phyloP scores from a whole-genome alignment of 2,797 vertebrate species.

The Trematomus bernacchii region DNA sequence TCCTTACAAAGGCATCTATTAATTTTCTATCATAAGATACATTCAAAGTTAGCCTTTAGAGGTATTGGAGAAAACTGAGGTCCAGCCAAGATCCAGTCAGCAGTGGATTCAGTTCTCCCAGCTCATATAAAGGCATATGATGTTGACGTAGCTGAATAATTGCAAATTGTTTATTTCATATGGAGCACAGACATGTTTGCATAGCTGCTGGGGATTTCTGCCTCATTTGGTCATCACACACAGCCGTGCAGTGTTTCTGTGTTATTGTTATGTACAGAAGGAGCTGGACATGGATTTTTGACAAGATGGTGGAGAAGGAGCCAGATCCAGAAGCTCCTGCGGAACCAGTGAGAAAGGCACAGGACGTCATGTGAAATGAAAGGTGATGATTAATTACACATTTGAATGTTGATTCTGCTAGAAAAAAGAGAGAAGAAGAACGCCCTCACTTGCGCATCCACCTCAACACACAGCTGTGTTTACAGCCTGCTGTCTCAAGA shows the following conservation, averaged over 20 bases:
- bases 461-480: constrained; percentile 74
- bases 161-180: constrained; percentile 77
- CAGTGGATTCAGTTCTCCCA: constrained; percentile 33
- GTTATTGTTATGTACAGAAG: constrained; percentile 56
- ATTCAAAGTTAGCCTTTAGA: neutral
- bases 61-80: constrained; percentile 1
- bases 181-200: constrained; percentile 76
- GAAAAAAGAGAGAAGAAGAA: constrained; percentile 8
- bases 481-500: constrained; percentile 49
- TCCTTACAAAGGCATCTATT: neutral
- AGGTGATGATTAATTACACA: constrained; percentile 26
- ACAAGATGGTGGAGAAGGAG: constrained; percentile 44
- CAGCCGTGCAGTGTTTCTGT: constrained; percentile 44
- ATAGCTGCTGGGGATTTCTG: constrained; percentile 77
- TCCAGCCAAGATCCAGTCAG: constrained; percentile 47
- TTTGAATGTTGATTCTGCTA: neutral
- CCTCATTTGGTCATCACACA: constrained; percentile 77
- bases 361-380: constrained; percentile 10
- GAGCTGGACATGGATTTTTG: constrained; percentile 45
- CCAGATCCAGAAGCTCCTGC: constrained; percentile 46
- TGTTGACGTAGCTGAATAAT: constrained; percentile 75
- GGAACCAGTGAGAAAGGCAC: constrained; percentile 11
- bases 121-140: constrained; percentile 65
- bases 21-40: constrained; percentile 21
- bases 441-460: constrained; percentile 35